Evolutionary conservation across 2,888 invertebrate genomes (phyloP).

Genomic region (Yponomeuta cagnagella): DNA sequence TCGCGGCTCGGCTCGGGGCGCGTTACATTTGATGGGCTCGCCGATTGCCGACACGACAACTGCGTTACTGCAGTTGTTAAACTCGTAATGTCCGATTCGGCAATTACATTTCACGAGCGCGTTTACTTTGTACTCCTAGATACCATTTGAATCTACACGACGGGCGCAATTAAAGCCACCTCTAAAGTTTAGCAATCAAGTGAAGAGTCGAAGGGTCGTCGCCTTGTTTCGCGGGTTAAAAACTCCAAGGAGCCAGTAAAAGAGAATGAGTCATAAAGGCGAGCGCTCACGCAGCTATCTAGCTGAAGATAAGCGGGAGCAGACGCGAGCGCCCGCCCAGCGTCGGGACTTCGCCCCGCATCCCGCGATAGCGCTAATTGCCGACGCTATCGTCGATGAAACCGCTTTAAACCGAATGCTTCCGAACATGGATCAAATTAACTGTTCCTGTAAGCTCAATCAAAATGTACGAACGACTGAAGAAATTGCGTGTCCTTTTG

Average conservation of each 20-base stretch:
- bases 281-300: not conserved
- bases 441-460: no score
- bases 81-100: not conserved
- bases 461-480: no score
- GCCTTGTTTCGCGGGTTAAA: not conserved
- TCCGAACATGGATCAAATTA: not conserved
- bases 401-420: not conserved
- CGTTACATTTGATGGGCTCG: not conserved
- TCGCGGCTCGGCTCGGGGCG: not conserved
- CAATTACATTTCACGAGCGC: conserved; percentile 1
- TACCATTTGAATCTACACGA: not conserved
- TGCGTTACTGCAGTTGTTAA: conserved; percentile 1
- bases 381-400: not conserved
- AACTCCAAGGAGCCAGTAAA: not conserved
- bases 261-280: not conserved
- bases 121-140: not conserved
- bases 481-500: no score
- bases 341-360: not conserved
- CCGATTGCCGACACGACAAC: not conserved
- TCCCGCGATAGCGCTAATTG: not conserved
- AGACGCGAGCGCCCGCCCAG: no score
- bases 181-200: conserved; percentile 1
- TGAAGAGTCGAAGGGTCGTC: not conserved
- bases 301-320: no score
- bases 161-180: not conserved